Conservation (phyloP, 2,113 vertebrate genomes). For the Microcebus tavaratra region DNA sequence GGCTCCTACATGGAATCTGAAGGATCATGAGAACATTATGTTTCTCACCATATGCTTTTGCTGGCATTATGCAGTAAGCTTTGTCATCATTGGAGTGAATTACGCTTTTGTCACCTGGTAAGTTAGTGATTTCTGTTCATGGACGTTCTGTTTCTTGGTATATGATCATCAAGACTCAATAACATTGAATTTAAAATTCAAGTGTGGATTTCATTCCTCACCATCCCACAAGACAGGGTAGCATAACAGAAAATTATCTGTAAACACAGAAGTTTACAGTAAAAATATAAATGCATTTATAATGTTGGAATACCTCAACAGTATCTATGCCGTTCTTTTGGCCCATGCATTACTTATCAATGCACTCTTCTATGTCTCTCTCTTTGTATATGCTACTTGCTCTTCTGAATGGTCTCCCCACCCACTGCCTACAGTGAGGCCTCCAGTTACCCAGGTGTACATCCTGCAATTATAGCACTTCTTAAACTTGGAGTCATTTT, state of each 20-base stretch:
- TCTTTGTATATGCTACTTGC: background rate
- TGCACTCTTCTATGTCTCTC: background rate
- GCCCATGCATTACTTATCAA: background rate
- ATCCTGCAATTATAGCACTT: background rate
- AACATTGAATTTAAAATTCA: background rate
- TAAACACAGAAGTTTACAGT: background rate
- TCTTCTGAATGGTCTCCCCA: background rate
- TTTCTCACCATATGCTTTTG: constrained; percentile 95
- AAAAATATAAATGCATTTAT: background rate
- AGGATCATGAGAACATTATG: constrained; percentile 91
- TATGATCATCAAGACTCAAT: background rate
- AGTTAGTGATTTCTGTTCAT: constrained; percentile 77
- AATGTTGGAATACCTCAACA: background rate
- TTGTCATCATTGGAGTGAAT: constrained; percentile 86
- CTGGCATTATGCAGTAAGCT: constrained; percentile 92
- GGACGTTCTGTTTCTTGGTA: background rate
- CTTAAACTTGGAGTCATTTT: background rate
- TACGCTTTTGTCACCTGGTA: constrained; percentile 92
- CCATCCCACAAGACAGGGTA: background rate
- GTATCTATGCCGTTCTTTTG: background rate
- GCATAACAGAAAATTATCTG: background rate
- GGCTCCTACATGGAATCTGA: constrained; percentile 89
- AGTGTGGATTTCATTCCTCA: constrained; percentile 4
- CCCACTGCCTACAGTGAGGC: background rate
- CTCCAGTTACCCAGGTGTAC: background rate